phyloP scores from a whole-genome alignment of 2,113 vertebrate genomes.

The Pseudorasbora parva region DNA sequence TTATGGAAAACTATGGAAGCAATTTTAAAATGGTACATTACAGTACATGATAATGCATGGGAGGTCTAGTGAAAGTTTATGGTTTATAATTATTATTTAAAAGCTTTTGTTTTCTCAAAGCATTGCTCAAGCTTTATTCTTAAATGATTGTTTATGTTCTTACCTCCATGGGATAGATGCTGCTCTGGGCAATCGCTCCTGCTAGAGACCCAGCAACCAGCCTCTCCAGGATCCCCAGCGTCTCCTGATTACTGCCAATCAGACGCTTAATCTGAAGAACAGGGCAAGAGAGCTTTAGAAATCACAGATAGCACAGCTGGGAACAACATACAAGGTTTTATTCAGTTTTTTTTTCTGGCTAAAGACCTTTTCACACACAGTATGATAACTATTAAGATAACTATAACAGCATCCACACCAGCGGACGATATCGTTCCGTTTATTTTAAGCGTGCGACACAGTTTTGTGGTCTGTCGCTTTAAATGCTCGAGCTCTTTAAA shows the following conservation, averaged over 20 bases:
- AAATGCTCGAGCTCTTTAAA: too few relatives aligned
- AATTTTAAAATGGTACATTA: not conserved
- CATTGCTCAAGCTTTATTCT: not conserved
- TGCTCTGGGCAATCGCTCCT: constrained; percentile 92
- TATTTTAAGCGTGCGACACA: too few relatives aligned
- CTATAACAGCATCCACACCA: too few relatives aligned
- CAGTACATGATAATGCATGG: not conserved
- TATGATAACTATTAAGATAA: too few relatives aligned
- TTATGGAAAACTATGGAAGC: not conserved
- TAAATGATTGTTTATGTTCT: constrained; percentile 54
- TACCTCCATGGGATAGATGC: constrained; percentile 98
- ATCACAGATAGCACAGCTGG: not conserved
- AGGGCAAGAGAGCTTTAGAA: not conserved
- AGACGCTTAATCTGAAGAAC: constrained; percentile 86
- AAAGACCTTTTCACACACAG: too few relatives aligned
- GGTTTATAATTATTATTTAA: not conserved
- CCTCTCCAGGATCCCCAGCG: constrained; percentile 87
- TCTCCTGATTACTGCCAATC: constrained; percentile 91
- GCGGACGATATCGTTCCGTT: too few relatives aligned
- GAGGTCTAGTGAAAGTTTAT: not conserved
- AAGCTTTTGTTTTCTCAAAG: not conserved
- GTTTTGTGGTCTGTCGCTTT: too few relatives aligned
- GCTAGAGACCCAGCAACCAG: constrained; percentile 91
- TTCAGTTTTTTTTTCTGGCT: too few relatives aligned
- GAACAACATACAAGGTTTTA: too few relatives aligned